A percentile compares a stretch with the other conserved stretches of the same genome.
Evolutionary conservation across 1,140 invertebrate genomes (phyloP).

Genomic region (Drosophila dunni): DNA sequence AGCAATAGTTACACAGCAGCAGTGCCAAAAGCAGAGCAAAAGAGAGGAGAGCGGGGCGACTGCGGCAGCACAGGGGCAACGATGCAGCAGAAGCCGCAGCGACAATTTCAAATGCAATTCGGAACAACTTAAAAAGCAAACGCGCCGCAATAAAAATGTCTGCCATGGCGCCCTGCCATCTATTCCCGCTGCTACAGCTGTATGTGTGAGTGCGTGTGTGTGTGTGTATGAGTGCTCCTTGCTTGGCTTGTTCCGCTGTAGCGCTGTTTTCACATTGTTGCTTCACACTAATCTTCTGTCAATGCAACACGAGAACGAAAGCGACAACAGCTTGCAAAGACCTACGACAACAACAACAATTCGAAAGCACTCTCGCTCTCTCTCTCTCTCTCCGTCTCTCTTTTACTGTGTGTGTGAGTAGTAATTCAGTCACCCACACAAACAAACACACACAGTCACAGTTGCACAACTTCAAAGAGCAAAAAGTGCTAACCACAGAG

Average conservation of each 20-base stretch:
- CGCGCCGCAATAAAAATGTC: slow-evolving; percentile 80
- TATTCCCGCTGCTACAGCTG: slow-evolving; percentile 52
- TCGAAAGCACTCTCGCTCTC: too few species aligned
- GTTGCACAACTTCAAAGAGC: slow-evolving; percentile 70
- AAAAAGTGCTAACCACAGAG: slow-evolving; percentile 78
- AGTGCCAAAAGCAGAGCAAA: not conserved
- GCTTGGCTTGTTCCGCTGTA: slow-evolving; percentile 52
- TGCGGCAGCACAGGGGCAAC: too few species aligned
- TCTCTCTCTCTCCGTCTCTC: not conserved
- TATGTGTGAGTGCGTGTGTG: slow-evolving; percentile 13
- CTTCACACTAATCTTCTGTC: slow-evolving; percentile 82
- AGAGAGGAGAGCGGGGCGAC: too few species aligned
- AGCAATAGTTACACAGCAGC: slow-evolving; percentile 48
- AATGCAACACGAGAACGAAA: slow-evolving; percentile 77
- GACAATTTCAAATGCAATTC: slow-evolving; percentile 76
- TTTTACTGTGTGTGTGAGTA: slow-evolving; percentile 11
- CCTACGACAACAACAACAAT: slow-evolving; percentile 8
- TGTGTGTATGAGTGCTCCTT: slow-evolving; percentile 24
- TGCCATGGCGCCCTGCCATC: slow-evolving; percentile 59
- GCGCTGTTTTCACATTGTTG: slow-evolving; percentile 81
- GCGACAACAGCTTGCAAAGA: slow-evolving; percentile 77
- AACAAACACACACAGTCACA: slow-evolving; percentile 22
- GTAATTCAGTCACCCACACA: slow-evolving; percentile 27
- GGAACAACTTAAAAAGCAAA: slow-evolving; percentile 81
- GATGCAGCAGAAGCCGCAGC: slow-evolving; percentile 28